Percentiles rank a stretch among this genome's conserved stretches.
Evolutionary conservation across 2,888 invertebrate genomes (phyloP).

Genomic region (Synergus umbraculus): DNA sequence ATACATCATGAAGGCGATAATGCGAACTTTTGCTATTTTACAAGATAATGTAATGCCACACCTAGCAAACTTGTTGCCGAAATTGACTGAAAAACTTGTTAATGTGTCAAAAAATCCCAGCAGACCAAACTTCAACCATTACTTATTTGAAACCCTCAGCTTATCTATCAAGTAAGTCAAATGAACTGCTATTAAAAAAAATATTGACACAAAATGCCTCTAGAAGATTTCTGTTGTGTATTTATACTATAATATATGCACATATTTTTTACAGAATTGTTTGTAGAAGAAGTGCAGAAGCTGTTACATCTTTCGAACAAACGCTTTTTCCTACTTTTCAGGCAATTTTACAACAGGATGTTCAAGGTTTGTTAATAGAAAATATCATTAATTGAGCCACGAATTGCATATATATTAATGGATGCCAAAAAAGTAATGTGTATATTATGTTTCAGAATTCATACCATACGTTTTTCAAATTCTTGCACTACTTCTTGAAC

Average conservation of each 20-base stretch:
- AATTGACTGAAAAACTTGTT: constrained; percentile 90
- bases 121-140: constrained; percentile 99
- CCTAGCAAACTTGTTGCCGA: constrained; percentile 88
- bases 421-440: neutral
- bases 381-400: constrained; percentile 14
- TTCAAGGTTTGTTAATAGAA: constrained; percentile 83
- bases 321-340: constrained; percentile 97
- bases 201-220: too few relatives aligned
- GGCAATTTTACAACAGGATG: constrained; percentile 94
- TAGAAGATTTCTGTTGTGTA: neutral
- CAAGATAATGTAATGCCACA: constrained; percentile 90
- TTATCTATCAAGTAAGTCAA: constrained; percentile 88
- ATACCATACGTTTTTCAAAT: constrained; percentile 99
- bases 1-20: constrained; percentile 98
- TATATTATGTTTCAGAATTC: constrained; percentile 85
- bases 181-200: neutral
- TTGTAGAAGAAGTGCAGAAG: constrained; percentile 88
- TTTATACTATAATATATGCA: neutral
- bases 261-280: constrained; percentile 83
- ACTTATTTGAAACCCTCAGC: constrained; percentile 96
- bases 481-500: constrained; percentile 92
- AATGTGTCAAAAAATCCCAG: constrained; percentile 95
- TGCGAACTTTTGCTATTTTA: constrained; percentile 90
- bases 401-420: neutral
- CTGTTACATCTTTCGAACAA: constrained; percentile 93